These are phyloP conservation scores for Cosmopolites sordidus DNA, from an alignment of 2,888 invertebrate genomes.

Conservation along the genomic window DNA sequence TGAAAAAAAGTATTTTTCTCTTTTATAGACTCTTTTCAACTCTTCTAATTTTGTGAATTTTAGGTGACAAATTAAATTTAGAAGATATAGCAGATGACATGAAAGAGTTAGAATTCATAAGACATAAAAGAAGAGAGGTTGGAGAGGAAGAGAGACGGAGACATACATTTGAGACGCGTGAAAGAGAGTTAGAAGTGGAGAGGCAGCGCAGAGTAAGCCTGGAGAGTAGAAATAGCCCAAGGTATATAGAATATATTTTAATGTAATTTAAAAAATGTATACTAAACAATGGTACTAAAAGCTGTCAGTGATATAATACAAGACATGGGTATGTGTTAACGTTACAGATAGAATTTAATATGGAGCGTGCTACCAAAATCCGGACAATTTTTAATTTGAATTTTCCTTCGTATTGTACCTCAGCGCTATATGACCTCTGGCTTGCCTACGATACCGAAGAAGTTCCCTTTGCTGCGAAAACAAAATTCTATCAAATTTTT, in stretches of 20 bases:
- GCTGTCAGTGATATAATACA: no score
- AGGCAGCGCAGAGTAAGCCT: conserved; percentile 44
- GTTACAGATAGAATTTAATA: no score
- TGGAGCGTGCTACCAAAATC: no score
- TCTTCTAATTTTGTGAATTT: not conserved
- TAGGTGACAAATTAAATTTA: conserved; percentile 19
- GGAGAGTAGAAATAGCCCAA: conserved; percentile 41
- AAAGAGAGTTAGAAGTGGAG: conserved; percentile 41
- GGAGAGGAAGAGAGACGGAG: conserved; percentile 39
- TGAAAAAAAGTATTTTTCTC: not conserved
- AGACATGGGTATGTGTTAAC: no score
- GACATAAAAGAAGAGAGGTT: conserved; percentile 31
- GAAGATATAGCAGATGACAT: conserved; percentile 27
- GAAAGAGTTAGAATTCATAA: conserved; percentile 35
- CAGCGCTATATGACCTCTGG: no score
- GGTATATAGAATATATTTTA: conserved; percentile 34
- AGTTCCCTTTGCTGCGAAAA: no score
- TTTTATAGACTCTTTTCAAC: not conserved
- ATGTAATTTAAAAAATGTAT: not conserved
- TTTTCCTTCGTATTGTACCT: no score
- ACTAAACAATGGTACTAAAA: no score
- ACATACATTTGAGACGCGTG: conserved; percentile 41
- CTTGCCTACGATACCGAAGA: no score
- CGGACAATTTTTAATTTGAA: no score
- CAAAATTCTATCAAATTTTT: no score